Percentiles rank a stretch among this genome's conserved stretches.
Conservation (phyloP, 2,888 invertebrate species). For the Danaus chrysippus region DNA sequence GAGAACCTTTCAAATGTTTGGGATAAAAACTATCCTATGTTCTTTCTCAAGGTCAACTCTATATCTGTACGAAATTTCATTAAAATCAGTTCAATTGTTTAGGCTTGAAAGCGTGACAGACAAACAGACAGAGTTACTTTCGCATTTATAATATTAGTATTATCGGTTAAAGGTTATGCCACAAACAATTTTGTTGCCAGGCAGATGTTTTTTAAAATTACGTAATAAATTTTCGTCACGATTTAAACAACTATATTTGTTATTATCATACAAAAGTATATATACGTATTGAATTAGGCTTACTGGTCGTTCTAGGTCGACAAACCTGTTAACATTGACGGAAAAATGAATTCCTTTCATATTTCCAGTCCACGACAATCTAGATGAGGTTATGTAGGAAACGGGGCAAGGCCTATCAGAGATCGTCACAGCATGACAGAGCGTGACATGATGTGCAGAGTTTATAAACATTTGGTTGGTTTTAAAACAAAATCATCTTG, state of each 20-base stretch:
- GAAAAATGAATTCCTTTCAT: constrained; percentile 31
- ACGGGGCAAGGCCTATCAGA: constrained; percentile 46
- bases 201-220: background rate
- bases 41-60: too few relatives aligned
- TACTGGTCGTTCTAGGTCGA: constrained; percentile 28
- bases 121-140: too few relatives aligned
- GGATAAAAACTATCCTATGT: too few relatives aligned
- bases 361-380: constrained; percentile 24
- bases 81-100: too few relatives aligned
- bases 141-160: too few relatives aligned
- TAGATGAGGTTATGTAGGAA: constrained; percentile 45
- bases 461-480: constrained; percentile 1
- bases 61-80: too few relatives aligned
- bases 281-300: constrained; percentile 8
- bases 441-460: constrained; percentile 8
- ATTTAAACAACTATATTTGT: background rate
- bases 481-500: too few relatives aligned
- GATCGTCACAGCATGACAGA: constrained; percentile 21
- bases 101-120: too few relatives aligned
- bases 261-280: constrained; percentile 15
- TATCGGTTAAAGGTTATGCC: too few relatives aligned
- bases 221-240: background rate
- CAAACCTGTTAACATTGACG: constrained; percentile 30
- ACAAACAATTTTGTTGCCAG: too few relatives aligned
- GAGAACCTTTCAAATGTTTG: too few relatives aligned